Evolutionary conservation across 2,888 invertebrate genomes (phyloP), one percentile per base, ranked within the genome.

Genomic region (Omphaloscelis lunosa): DNA sequence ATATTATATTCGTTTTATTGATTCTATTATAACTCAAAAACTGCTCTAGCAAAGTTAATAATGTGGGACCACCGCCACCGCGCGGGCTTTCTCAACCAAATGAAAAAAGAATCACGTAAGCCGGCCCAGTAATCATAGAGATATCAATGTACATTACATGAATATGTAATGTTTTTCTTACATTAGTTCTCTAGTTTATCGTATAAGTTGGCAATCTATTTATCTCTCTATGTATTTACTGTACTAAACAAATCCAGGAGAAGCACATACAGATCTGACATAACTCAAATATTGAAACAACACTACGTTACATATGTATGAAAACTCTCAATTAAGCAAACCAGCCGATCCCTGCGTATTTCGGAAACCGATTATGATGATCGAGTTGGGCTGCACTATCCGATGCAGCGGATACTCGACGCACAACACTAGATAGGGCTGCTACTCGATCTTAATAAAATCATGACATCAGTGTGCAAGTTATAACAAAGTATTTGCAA

Each of bases 381-480:
- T 81, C 66, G 70, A 58, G 61, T 63, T 58, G 51, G 45, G 45
- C 72, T 62, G 77, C 69, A 82, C 62, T 83, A 81, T 67, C 41
- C 41, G 74, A 71, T 73, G 72, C 74, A 70, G 81, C 62, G 66
- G 58, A 63, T 75, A 75, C 61, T 67, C 77, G 68, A 66, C 71
- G 72, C 77, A 77, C 65, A 75, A 56, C 82, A 80, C 77, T 77
- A 72, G 48, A 3, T 61, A 84, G 80, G 87, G 88, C 34, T 88
- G 79, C 4, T 75, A 62, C 39, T 20, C n/a, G 23, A 23, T 45
- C 51, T 61, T 53, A 65, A 59, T 34, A 68, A 15, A 81, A 41
- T 39, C 65, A 77, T 82, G 63, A 62, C 61, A 62, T 67, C 69
- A 76, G 23, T 17, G 23, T 17, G 8, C 9, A 51, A 82, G 58